These are phyloP conservation scores for Aromia moschata DNA, from an alignment of 2,888 invertebrate species.

Conservation along the genomic window DNA sequence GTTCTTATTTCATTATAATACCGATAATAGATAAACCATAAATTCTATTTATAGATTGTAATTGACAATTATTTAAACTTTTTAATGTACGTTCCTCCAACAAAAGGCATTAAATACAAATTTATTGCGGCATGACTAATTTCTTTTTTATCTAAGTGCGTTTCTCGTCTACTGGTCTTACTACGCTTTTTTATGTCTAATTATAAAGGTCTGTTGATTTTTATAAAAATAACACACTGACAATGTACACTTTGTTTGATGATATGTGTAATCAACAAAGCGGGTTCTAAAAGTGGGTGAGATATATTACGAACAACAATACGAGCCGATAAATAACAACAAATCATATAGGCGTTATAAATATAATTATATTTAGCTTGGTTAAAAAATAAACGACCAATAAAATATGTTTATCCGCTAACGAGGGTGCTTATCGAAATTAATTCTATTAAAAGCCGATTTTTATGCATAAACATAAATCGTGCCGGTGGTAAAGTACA, in stretches of 20 bases:
- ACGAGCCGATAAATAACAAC: conserved; percentile 11
- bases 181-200: background rate
- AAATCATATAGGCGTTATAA: conserved; percentile 14
- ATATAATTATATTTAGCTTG: conserved; percentile 15
- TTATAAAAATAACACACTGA: background rate
- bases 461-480: background rate
- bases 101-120: background rate
- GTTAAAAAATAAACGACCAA: conserved; percentile 8
- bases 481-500: conserved; percentile 6
- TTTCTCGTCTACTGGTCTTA: background rate
- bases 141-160: background rate
- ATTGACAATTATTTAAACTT: conserved; percentile 20
- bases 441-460: conserved; percentile 2
- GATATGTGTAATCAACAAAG: conserved; percentile 1
- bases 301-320: conserved; percentile 13
- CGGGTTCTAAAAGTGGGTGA: conserved; percentile 1
- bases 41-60: conserved; percentile 16
- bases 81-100: background rate
- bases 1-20: conserved; percentile 24
- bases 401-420: conserved; percentile 1
- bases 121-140: background rate
- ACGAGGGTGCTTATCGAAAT: conserved; percentile 10
- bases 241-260: conserved; percentile 5
- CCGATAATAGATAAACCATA: conserved; percentile 21
- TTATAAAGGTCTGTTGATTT: too few species aligned